phyloP scores from a whole-genome alignment of 2,797 vertebrate species.

The Percopsis omiscomaycus region DNA sequence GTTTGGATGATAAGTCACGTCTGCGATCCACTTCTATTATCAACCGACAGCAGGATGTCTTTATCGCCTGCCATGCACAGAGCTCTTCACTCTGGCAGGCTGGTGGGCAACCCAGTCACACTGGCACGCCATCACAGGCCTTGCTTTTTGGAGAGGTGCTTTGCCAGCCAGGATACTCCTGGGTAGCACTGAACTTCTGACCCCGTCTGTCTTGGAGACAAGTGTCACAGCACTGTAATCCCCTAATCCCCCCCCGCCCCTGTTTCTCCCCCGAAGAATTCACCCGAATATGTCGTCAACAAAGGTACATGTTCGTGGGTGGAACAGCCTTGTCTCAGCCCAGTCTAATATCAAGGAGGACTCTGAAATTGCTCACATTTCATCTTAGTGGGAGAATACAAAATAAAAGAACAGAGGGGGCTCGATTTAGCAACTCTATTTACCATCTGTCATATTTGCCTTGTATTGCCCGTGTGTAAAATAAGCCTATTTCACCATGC shows the following conservation, averaged over 20 bases:
- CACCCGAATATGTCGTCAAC: conserved; percentile 34
- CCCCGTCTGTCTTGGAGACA: conserved; percentile 70
- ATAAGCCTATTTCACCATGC: conserved; percentile 71
- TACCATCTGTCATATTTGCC: conserved; percentile 84
- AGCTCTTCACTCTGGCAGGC: conserved; percentile 63
- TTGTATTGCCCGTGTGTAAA: conserved; percentile 74
- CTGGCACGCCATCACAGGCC: conserved; percentile 78
- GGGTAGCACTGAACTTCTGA: conserved; percentile 76
- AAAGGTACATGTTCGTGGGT: conserved; percentile 35
- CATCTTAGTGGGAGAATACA: conserved; percentile 8
- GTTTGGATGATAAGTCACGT: conserved; percentile 34
- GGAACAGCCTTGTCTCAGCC: conserved; percentile 18
- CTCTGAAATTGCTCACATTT: conserved; percentile 13
- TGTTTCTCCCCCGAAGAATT: conserved; percentile 48
- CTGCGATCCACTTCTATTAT: conserved; percentile 63
- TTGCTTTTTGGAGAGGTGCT: conserved; percentile 57
- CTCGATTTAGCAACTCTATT: conserved; percentile 72
- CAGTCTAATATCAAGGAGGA: conserved; percentile 18
- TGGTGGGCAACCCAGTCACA: conserved; percentile 46
- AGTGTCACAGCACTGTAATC: conserved; percentile 69
- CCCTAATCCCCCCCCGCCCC: conserved; percentile 56
- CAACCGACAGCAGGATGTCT: conserved; percentile 69
- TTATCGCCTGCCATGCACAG: conserved; percentile 68
- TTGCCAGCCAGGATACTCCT: conserved; percentile 51
- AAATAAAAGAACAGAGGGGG: conserved; percentile 42